Base-by-base conservation (phyloP, 2,888 invertebrate species). In the Eupithecia exiguata region DNA sequence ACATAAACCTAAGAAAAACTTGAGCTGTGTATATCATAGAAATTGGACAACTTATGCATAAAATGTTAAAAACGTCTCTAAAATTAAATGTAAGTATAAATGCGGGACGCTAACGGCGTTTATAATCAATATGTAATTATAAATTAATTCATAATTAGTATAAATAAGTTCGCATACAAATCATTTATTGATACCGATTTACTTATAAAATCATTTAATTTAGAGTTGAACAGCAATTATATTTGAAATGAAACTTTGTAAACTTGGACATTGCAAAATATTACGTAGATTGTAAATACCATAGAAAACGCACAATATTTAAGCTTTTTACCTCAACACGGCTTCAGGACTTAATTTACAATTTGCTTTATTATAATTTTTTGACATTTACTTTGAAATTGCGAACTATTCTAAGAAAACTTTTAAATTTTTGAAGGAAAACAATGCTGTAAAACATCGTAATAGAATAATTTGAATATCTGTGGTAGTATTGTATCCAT, bases 271-370 rank as follows among this genome's bases (percentile, higher is more conserved):
- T 21, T 18, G 35, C 61, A 35, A 62, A 62, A 58, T 58, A 58
- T 25, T 25, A 58, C 5, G 25, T 62, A 35, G 35, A 35, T 35
- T 30, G 18, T 62, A 30, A 35, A 35, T 35, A 62, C 35, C 18
- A 65, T 40, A 68, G 49, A 49, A 49, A 49, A 68, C 68, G 68
- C 68, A 68, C 49, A 43, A 18, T 46, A 43, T 35, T 18, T 62
- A 25, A 1, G 58, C n/a, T 53, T 21, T 53, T 21, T 21, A 53
- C 58, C 12, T 58, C 58, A 21, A 10, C 25, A 25, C 21, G 25
- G 25, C 14, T 58, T 58, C 21, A 58, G 58, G 25, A 53, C 58
- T 25, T 14, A 5, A 14, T 21, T 21, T 53, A 21, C 5, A 58
- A 25, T 58, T 25, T 25, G 5, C 5, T 58, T 0, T 14, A 43